Evolutionary conservation across 2,888 invertebrate genomes (phyloP), one percentile per base, ranked within the genome.

Genomic region (Rhamphomyia laevipes): DNA sequence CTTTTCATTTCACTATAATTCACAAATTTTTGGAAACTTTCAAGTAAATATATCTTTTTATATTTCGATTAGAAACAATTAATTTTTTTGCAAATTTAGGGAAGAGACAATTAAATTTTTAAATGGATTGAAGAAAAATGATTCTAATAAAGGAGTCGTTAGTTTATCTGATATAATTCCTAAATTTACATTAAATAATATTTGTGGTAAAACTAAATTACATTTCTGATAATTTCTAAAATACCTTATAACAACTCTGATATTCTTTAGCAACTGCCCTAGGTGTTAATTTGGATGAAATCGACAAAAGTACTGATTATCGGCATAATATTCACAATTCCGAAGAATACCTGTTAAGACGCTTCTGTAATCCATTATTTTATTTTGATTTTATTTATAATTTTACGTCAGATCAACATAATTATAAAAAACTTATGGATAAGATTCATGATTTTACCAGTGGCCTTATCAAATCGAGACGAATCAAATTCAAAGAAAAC

Each of bases 1-100:
- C 81, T 0, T 81, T 81, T 58, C 81, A 81, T 59, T 81, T 80
- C 51, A 80, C 77, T 56, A 74, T 81, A 45, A 61, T 81, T 10
- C 70, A 74, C 43, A 61, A 67, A 38, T 74, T 73, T 52, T 50
- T 61, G n/a, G 61, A 63, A 44, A 57, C 63, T 45, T 68, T 68
- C 46, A 66, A 65, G 67, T 67, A 51, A 2, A 7, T 9, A 27
- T 27, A 27, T 27, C n/a, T n/a, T 27, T 27, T 27, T 27, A 27
- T 7, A 27, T 27, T 6, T 7, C n/a, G n/a, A n/a, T 27, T 27
- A 27, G 7, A 27, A 27, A n/a, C n/a, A n/a, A n/a, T n/a, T n/a
- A 35, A 35, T 35, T n/a, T 35, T 35, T 13, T 45, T 43, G 12
- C 33, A 40, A 13, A 52, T 54, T 5, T 31, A 67, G 68, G n/a